These are phyloP conservation scores for Laterallus jamaicensis DNA, from an alignment of 2,113 vertebrate species.

Conservation along the genomic window DNA sequence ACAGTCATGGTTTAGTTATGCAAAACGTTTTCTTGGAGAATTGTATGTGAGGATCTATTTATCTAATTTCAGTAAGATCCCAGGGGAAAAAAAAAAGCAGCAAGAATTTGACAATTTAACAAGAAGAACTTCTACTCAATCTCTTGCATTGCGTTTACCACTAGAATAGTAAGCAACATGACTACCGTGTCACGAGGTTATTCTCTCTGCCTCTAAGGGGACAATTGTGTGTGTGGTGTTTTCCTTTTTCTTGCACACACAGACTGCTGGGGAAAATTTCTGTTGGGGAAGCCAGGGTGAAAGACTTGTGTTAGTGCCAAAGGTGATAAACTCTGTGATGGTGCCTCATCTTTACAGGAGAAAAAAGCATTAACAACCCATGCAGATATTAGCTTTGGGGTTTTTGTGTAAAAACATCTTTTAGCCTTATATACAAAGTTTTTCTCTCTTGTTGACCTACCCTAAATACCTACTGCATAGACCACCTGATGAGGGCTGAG, in stretches of 20 bases:
- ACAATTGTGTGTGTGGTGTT: neutral
- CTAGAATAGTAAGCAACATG: neutral
- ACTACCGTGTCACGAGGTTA: fast-evolving
- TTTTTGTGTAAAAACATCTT: neutral
- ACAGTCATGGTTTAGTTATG: neutral
- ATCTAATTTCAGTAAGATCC: neutral
- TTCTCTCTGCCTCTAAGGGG: neutral
- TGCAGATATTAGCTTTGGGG: neutral
- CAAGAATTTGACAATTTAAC: neutral
- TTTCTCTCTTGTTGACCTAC: neutral
- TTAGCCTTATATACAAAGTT: neutral
- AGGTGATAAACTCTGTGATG: neutral
- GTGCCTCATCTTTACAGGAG: neutral
- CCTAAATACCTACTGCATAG: neutral
- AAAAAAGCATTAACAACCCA: neutral
- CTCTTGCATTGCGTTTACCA: neutral
- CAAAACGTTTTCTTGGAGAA: neutral
- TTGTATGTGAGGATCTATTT: neutral
- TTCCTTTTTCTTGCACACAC: neutral
- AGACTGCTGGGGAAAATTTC: neutral
- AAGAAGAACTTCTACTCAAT: neutral
- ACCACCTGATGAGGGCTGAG: neutral
- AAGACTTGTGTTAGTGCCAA: neutral
- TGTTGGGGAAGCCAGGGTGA: neutral
- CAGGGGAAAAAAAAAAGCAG: neutral